phyloP scores from a whole-genome alignment of 2,888 invertebrate species.

The Steinernema carpocapsae region DNA sequence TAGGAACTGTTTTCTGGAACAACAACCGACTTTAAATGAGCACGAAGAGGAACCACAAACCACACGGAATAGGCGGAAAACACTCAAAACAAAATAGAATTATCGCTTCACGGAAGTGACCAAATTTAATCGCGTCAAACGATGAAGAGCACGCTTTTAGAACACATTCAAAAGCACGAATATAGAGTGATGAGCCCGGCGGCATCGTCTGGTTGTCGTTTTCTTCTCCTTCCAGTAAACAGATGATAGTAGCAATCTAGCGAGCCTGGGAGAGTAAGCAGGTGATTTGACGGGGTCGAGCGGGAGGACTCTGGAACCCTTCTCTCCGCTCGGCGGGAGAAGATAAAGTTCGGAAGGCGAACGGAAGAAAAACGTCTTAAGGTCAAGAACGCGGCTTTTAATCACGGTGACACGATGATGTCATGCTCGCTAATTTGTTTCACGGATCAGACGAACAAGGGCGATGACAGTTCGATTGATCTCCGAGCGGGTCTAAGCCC shows the following conservation, averaged over 20 bases:
- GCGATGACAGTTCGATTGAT: background rate
- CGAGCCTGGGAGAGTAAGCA: conserved; percentile 1
- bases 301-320: background rate
- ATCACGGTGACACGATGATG: background rate
- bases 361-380: background rate
- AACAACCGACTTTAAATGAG: too few relatives aligned
- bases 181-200: background rate
- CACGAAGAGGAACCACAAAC: too few relatives aligned
- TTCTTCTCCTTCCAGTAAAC: conserved; percentile 25
- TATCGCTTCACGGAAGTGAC: too few relatives aligned
- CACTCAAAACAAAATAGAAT: too few relatives aligned
- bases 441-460: background rate
- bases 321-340: background rate
- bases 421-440: conserved; percentile 7
- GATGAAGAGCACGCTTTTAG: conserved; percentile 16
- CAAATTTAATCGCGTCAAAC: background rate
- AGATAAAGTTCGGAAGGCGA: too few relatives aligned
- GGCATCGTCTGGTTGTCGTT: background rate
- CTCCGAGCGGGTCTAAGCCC: background rate
- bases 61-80: too few relatives aligned
- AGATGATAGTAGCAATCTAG: conserved; percentile 23
- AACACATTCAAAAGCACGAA: background rate
- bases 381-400: background rate
- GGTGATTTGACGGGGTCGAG: conserved; percentile 22
- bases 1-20: background rate